Evolutionary conservation across 2,113 vertebrate species (phyloP).

Genomic region (Redunca redunca): DNA sequence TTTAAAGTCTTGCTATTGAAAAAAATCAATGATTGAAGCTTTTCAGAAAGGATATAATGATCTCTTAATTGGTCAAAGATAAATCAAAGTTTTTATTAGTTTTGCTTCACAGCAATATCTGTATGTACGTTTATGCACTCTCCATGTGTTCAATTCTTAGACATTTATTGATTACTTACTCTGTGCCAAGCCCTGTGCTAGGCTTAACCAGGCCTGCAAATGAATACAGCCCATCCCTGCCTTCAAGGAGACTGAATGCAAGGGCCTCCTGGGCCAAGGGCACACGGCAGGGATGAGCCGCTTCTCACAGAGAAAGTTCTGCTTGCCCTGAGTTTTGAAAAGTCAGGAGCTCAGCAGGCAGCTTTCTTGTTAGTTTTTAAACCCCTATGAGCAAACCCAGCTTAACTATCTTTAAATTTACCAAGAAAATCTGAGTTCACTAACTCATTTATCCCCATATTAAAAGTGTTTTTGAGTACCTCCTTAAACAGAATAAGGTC

Average conservation of each 20-base stretch:
- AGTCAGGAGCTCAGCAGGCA: neutral
- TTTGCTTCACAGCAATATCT: neutral
- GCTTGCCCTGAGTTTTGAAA: neutral
- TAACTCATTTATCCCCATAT: neutral
- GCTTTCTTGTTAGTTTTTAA: neutral
- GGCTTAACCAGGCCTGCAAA: neutral
- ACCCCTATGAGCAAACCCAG: neutral
- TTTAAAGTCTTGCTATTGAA: constrained; percentile 30
- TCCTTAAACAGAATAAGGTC: neutral
- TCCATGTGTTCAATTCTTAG: neutral
- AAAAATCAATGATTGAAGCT: constrained; percentile 46
- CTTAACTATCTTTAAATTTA: neutral
- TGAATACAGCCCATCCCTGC: neutral
- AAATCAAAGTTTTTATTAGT: constrained; percentile 14
- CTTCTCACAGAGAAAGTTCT: neutral
- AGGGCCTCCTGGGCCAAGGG: rapidly evolving
- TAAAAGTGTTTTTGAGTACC: neutral
- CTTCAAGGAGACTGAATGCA: neutral
- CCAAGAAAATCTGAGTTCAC: neutral
- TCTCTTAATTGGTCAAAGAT: constrained; percentile 42
- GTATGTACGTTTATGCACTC: neutral
- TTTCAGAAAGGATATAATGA: neutral
- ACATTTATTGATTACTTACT: neutral
- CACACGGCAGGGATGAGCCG: rapidly evolving
- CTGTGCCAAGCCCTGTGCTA: neutral